Base-by-base conservation (phyloP, 2,113 vertebrate species). In the Daubentonia madagascariensis region DNA sequence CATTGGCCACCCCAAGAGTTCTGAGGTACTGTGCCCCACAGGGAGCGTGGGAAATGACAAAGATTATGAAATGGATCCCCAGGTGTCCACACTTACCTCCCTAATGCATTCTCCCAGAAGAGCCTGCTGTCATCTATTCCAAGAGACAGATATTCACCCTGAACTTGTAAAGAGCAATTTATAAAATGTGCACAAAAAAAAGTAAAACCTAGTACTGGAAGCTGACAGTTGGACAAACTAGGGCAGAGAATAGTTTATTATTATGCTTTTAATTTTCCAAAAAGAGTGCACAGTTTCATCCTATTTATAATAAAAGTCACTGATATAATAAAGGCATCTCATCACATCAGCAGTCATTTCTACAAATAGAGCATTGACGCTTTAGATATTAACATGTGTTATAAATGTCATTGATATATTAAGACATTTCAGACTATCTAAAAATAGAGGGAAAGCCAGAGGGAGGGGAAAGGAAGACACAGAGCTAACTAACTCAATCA, bases 401-500 rank as follows among this genome's bases (percentile, higher is more conserved):
- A 99, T 98, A 99, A 99, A 99, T 99, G 99, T 99, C 99, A 99
- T 97, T 98, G 99, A 98, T 99, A 98, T 99, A 99, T 99, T 99
- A 99, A 99, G 99, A 98, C 98, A 98, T 98, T 98, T 98, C 98
- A 98, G 98, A 98, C 93, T 98, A 96, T 98, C 98, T 98, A 98
- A 98, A 98, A 99, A 98, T 98, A 98, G 37, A 96, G 81, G 96
- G 81, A 91, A 97, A 98, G 72, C 98, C 93, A 97, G 91, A 97
- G 96, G 93, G 98, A 97, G 96, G 95, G 97, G 30, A 37, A 63
- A 83, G 75, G 52, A 65, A 81, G 87, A 91, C 65, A 83, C 70
- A 98, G 97, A 98, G 96, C 93, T 98, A 98, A 98, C 94, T 98
- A 98, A 98, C 98, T 98, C 93, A 76, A 79, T 97, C 97, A 98